A percentile compares a stretch with the other conserved stretches of the same genome.
These are phyloP conservation scores for Calycopis cecrops DNA, from an alignment of 1,140 invertebrate species.

Conservation along the genomic window DNA sequence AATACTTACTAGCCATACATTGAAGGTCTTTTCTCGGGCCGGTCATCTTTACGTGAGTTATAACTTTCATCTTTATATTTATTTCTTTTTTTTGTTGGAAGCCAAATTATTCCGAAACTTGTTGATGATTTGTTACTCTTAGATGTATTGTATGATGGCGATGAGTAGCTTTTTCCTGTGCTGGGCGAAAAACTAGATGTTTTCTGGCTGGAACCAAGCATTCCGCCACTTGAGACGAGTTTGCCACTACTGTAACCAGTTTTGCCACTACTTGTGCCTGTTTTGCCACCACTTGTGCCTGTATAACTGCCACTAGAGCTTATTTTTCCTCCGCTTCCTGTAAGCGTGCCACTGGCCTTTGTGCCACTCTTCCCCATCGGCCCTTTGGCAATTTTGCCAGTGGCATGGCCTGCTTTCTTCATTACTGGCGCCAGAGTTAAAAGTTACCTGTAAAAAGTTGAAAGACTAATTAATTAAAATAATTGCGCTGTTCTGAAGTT, in stretches of 20 bases:
- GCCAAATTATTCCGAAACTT: conserved; percentile 55
- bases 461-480: too few relatives aligned
- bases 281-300: too few relatives aligned
- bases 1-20: conserved; percentile 62
- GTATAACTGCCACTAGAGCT: conserved; percentile 10
- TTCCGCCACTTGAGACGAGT: conserved; percentile 6
- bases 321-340: not conserved
- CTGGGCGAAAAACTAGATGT: conserved; percentile 21
- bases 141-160: conserved; percentile 29
- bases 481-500: too few relatives aligned
- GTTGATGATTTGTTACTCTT: conserved; percentile 39
- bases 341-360: not conserved
- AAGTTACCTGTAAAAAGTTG: conserved; percentile 9
- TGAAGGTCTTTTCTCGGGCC: conserved; percentile 43
- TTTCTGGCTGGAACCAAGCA: conserved; percentile 18
- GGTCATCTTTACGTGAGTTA: conserved; percentile 37
- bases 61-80: conserved; percentile 51
- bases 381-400: not conserved
- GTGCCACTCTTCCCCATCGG: too few relatives aligned
- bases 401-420: conserved; percentile 37
- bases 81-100: conserved; percentile 48
- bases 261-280: conserved; percentile 28
- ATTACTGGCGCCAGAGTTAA: conserved; percentile 38
- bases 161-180: conserved; percentile 31
- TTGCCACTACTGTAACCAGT: conserved; percentile 20